Evolutionary conservation across 1,140 invertebrate species (phyloP), one percentile per base, ranked within the genome.

Genomic region (honey bee (Apis mellifera)): DNA sequence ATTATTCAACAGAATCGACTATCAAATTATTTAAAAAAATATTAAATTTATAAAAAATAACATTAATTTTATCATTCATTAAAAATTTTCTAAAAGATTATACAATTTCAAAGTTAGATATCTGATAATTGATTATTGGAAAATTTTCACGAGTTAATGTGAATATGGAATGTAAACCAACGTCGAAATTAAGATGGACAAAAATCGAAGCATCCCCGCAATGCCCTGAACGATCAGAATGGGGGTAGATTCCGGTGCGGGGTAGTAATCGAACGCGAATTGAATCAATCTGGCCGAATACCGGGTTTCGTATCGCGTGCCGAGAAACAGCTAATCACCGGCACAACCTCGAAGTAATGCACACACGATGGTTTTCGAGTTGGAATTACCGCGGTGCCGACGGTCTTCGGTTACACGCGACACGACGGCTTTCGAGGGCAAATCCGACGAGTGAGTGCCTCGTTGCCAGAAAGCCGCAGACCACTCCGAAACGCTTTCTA

Each of bases 301-400:
- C 65, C 62, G 9, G 11, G 15, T 12, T 9, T 79, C 42, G 70
- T 57, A 69, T 82, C 73, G 80, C 80, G 80, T 82, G 80, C 64
- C 55, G 42, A 13, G 73, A n/a, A 76, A 77, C 73, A 82, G 80
- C 72, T 82, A 82, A 82, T 82, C 80, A 75, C 54, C n/a, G 48
- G 54, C 17, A 42, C 71, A 81, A 74, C 78, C 71, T 81, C 78
- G 62, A 69, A 68, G 80, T 77, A 66, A 64, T 82, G 73, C 60
- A 82, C 65, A 73, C 80, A 70, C 69, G 76, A 83, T 78, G 76
- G 68, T 83, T 78, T 83, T 83, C 59, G 76, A 78, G 68, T 73
- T 77, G 65, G 74, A 82, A 70, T 82, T 82, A 78, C 66, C 54
- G 52, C 73, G 74, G 12, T 68, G 62, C 73, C 72, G 42, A 68